A percentile compares a stretch with the other conserved stretches of the same genome.
Conservation (phyloP, 1,140 invertebrate genomes). For the Heliconius melpomene region DNA sequence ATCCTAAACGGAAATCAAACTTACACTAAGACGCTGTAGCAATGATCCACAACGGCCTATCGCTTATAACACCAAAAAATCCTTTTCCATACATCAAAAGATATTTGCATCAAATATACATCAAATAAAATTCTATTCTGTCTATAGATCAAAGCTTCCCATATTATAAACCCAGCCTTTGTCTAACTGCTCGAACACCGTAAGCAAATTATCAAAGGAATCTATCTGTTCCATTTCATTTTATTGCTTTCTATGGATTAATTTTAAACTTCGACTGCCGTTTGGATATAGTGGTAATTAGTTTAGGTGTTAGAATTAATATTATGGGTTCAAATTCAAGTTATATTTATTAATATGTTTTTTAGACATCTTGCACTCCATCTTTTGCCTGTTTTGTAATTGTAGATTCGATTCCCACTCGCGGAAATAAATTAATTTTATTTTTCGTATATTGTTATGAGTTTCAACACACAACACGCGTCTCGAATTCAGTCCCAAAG, state of each 20-base stretch:
- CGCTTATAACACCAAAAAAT: not conserved
- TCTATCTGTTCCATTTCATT: constrained; percentile 9
- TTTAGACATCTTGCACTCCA: too few relatives aligned
- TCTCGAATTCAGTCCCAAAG: too few relatives aligned
- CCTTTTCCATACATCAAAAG: constrained; percentile 9
- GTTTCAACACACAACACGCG: too few relatives aligned
- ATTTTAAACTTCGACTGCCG: not conserved
- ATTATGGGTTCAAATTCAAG: not conserved
- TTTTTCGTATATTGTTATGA: too few relatives aligned
- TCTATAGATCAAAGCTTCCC: constrained; percentile 34
- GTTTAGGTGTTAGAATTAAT: not conserved
- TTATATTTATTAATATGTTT: not conserved
- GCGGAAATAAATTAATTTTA: too few relatives aligned
- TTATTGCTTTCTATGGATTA: constrained; percentile 11
- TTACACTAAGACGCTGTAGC: too few relatives aligned
- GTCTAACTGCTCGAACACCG: constrained; percentile 28
- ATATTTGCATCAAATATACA: constrained; percentile 18
- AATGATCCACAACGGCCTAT: too few relatives aligned
- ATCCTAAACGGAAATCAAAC: too few relatives aligned
- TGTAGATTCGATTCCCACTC: too few relatives aligned
- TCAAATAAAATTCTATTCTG: constrained; percentile 35
- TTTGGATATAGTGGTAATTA: not conserved
- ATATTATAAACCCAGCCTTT: constrained; percentile 38
- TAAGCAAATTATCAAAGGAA: constrained; percentile 41
- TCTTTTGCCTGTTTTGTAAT: too few relatives aligned